Base-by-base conservation (phyloP, 2,797 vertebrate species). In the Galagoides demidoff region DNA sequence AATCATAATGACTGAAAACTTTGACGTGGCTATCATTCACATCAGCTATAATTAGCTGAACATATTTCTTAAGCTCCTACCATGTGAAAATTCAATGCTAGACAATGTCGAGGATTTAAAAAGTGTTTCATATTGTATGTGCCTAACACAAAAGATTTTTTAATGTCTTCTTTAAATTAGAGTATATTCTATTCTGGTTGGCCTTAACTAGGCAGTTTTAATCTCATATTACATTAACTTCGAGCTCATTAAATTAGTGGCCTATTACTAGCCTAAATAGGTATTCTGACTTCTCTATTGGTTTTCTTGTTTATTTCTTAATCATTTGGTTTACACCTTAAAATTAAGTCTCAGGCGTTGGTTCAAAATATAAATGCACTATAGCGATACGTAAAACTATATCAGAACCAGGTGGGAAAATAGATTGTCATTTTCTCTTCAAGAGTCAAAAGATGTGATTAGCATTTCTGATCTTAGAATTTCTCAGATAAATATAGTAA, bases 161-260 rank as follows among this genome's bases (percentile, higher is more conserved):
- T 43, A 93, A 73, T 88, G 45, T 63, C 34, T 71, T 34, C 25
- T 81, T 94, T 93, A 96, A 95, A 96, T 93, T 78, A 76, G 23
- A 83, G 8, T 87, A 1, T 49, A 73, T 89, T 88, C 74, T 93
- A 49, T 88, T 95, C 84, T 73, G 7, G 4, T 43, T 37, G n/a
- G 20, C 7, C 59, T 73, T 25, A 66, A 7, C 0, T 19, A 81
- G 4, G 6, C 1, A 79, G 7, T 87, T 92, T 39, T 83, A 95
- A 84, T 91, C 6, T 79, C 89, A 81, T 74, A 76, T 78, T 89
- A 31, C 1, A 12, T 81, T 95, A 82, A 71, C 34, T 89, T 90
- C 5, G 8, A 83, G 31, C 23, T 93, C 85, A 59, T 76, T 86
- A 71, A 94, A 64, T 85, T 83, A 57, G 16, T 73, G 25, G 8